Percentiles rank a stretch among this genome's conserved stretches.
Evolutionary conservation across 1,140 invertebrate species (phyloP).

Genomic region (Acyrthosiphon pisum): DNA sequence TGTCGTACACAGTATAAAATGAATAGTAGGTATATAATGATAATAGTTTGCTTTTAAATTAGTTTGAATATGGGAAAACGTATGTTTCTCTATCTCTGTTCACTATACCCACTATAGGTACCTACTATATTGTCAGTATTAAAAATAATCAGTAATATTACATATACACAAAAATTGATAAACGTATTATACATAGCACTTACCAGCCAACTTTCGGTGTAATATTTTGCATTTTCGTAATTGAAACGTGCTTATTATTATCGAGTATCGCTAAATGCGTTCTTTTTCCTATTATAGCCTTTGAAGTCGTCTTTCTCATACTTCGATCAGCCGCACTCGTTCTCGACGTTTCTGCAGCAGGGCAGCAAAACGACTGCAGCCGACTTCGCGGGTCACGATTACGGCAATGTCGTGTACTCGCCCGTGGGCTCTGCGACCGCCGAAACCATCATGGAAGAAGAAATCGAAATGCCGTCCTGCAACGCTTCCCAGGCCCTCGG

Average conservation of each 20-base stretch:
- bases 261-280: neutral
- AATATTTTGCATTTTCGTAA: neutral
- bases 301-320: slow-evolving; percentile 31
- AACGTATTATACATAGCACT: neutral
- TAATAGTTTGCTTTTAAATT: too few species aligned
- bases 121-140: neutral
- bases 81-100: neutral
- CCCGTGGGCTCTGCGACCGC: slow-evolving; percentile 23
- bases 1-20: too few species aligned
- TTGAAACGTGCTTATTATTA: neutral
- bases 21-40: too few species aligned
- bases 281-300: neutral
- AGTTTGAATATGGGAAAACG: neutral
- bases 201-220: neutral
- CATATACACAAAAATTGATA: too few species aligned
- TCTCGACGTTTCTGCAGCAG: slow-evolving; percentile 38
- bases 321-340: slow-evolving; percentile 42
- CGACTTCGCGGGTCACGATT: slow-evolving; percentile 44
- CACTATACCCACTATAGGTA: too few species aligned
- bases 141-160: neutral
- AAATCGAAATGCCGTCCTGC: neutral
- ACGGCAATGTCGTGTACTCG: slow-evolving; percentile 49
- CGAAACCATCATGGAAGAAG: slow-evolving; percentile 50
- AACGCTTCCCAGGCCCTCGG: neutral
- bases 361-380: neutral